Base-by-base conservation (phyloP, 2,797 vertebrate genomes). In the Hemitrygon akajei region DNA sequence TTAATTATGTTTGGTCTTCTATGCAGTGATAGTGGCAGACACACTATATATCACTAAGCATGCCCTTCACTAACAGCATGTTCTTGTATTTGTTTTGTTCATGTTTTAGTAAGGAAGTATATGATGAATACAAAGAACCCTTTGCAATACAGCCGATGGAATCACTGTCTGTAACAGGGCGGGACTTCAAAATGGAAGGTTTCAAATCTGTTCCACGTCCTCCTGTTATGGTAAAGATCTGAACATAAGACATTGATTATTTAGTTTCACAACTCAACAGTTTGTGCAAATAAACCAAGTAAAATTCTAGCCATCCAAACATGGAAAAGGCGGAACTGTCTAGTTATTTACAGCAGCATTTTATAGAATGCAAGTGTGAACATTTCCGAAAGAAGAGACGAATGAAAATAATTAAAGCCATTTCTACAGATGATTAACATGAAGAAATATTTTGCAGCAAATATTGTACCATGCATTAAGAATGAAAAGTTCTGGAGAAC, bases 171-270 rank as follows among this genome's bases (percentile, higher is more conserved):
- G 96, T 96, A 11, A 96, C 95, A 14, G 95, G 95, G 93, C 94
- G 47, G 12, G 96, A 97, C 94, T 97, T 96, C 95, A 94, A 76
- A 73, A 94, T 81, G 0, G 79, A 95, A 80, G 97, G 96, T 63
- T 97, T 97, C 93, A 94, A 95, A 34, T 94, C 95, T 93, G n/a
- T 34, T 9, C 91, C 12, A 30, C 95, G 95, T 10, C 56, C 94
- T 63, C 47, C 94, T 34, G 94, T 95, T 79, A 94, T 94, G 93
- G 96, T 97, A 93, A 75, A 89, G 69, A 93, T 56, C 25, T 76
- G 71, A 93, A 40, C 71, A 93, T 56, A 75, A 75, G 27, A 79
- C 75, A 63, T 63, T 69, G 87, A 94, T 80, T 94, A 91, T 81
- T 92, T 94, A 93, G 75, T n/a, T 82, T 94, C 63, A 66, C 76